Percentiles rank a stretch among this genome's conserved stretches.
These are phyloP conservation scores for Diogma glabrata DNA, from an alignment of 2,888 invertebrate genomes.

Conservation along the genomic window DNA sequence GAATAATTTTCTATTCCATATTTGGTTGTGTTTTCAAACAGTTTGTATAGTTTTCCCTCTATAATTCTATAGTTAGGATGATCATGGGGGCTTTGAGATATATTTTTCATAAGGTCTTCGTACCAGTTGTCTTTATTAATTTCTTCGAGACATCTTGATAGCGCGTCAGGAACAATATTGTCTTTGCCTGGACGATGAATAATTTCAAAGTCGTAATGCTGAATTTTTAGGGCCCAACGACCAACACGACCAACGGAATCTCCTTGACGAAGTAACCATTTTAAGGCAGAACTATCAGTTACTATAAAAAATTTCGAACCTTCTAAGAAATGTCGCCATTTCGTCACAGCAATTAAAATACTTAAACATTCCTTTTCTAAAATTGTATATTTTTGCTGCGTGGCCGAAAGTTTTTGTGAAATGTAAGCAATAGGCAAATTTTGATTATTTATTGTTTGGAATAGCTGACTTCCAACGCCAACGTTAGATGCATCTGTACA, in stretches of 20 bases:
- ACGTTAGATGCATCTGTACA: no score
- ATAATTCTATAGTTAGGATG: no score
- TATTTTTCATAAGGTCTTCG: no score
- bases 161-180: background rate
- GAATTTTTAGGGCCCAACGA: background rate
- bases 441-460: no score
- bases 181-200: background rate
- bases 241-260: background rate
- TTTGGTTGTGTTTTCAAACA: no score
- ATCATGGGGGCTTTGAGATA: no score
- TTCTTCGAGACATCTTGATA: background rate
- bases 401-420: background rate
- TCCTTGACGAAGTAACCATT: background rate
- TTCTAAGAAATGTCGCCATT: background rate
- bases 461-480: no score
- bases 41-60: no score
- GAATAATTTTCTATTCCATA: no score
- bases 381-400: background rate
- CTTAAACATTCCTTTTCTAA: background rate
- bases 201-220: background rate
- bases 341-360: background rate
- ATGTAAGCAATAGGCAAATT: no score
- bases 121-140: background rate
- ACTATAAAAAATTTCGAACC: background rate
- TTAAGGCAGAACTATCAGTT: background rate